Conservation (phyloP, 2,797 vertebrate genomes). For the Rhynchonycteris naso region DNA sequence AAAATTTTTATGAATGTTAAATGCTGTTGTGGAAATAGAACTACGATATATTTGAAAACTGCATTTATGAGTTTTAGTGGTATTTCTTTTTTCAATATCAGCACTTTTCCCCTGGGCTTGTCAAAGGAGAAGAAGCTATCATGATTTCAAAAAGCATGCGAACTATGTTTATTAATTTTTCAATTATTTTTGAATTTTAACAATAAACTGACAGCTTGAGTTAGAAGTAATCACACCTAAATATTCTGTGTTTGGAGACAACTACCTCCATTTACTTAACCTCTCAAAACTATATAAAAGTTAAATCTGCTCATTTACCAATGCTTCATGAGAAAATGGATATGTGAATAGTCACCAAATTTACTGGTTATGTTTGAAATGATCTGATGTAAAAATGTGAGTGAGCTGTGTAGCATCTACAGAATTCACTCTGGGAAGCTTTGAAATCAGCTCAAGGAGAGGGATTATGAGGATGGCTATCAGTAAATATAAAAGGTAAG, state of each 20-base stretch:
- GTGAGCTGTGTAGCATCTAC: not conserved
- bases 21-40: too few species aligned
- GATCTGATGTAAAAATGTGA: not conserved
- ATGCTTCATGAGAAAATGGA: conserved; percentile 8
- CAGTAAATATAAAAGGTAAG: not conserved
- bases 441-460: not conserved
- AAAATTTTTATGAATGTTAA: too few species aligned
- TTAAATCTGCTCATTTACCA: too few species aligned
- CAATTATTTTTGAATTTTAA: conserved; percentile 73
- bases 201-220: conserved; percentile 72
- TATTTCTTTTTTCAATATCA: conserved; percentile 75
- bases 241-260: conserved; percentile 55
- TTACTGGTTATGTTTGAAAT: not conserved
- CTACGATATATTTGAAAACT: too few species aligned
- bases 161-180: conserved; percentile 77
- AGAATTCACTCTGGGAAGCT: not conserved
- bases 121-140: conserved; percentile 64
- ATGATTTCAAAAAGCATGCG: conserved; percentile 78
- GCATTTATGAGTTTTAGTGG: too few species aligned
- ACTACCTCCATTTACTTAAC: conserved; percentile 34
- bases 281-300: conserved; percentile 53
- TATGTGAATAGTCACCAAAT: not conserved
- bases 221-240: conserved; percentile 78
- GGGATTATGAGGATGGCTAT: not conserved
- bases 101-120: conserved; percentile 29